Evolutionary conservation across 2,113 vertebrate species (phyloP).

Genomic region (Sardina pilchardus): DNA sequence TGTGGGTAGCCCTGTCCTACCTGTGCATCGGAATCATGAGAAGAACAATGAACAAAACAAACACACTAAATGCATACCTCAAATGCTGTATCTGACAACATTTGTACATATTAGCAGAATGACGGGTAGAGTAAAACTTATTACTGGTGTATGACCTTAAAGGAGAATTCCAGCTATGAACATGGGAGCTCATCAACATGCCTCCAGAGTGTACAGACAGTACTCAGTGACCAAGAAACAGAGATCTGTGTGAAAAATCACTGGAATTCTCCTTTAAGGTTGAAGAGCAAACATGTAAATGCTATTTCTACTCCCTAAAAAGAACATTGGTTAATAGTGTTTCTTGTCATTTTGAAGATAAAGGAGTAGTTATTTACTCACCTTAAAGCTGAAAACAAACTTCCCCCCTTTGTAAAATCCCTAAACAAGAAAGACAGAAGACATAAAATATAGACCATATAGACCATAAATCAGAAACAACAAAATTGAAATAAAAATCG

Average conservation of each 20-base stretch:
- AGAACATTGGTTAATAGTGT: background rate
- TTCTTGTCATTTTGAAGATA: background rate
- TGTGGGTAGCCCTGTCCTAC: constrained; percentile 96
- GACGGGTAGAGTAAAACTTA: background rate
- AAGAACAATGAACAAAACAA: background rate
- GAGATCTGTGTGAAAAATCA: too few relatives aligned
- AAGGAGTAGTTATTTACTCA: constrained; percentile 59
- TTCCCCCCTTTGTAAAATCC: constrained; percentile 94
- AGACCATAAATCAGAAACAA: too few relatives aligned
- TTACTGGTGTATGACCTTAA: background rate
- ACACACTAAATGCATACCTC: background rate
- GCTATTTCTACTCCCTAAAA: background rate
- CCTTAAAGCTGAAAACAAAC: constrained; percentile 97
- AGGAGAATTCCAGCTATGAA: background rate
- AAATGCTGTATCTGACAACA: background rate
- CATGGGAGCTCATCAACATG: too few relatives aligned
- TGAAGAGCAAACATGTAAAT: too few relatives aligned
- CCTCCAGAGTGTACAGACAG: too few relatives aligned
- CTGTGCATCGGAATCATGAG: constrained; percentile 57
- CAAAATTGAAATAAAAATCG: too few relatives aligned
- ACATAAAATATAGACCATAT: background rate
- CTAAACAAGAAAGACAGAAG: constrained; percentile 59
- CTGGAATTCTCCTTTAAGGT: too few relatives aligned
- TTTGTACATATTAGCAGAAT: background rate
- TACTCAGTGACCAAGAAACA: too few relatives aligned